Base-by-base conservation (phyloP, 1,140 invertebrate genomes). In the Dysdera silvatica region DNA sequence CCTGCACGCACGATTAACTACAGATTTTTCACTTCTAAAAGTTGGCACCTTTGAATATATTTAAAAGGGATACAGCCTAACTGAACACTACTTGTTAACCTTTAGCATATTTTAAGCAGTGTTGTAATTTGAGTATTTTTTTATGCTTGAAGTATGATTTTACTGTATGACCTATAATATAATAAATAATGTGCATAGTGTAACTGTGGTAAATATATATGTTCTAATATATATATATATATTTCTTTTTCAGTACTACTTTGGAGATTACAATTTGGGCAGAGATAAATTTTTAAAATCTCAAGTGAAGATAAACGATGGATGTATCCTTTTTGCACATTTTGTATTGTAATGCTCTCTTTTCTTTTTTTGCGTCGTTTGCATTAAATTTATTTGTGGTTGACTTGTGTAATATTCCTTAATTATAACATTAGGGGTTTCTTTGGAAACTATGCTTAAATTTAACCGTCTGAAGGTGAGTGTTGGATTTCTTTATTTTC, bases 241-340 rank as follows among this genome's bases (percentile, higher is more conserved):
- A 10, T 55, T 48, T 43, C 58, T 70, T 70, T 78, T 80, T 60
- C 67, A 88, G 83, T 88, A 85, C 67, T 87, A 88, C 64, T 88
- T 88, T 76, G 83, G 93, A 57, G 88, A 98, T 74, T 82, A 87
- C 3, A 98, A 97, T 75, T 80, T 97, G 41, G 83, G 85, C 6
- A 82, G 84, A 65, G 94, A 98, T 72, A 94, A 91, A 73, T 97
- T 96, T 72, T 77, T 97, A 3, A 83, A 84, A 65, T 85, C 89
- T 66, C 84, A 94, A 76, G 83, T 89, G 2, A 86, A 85, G 69
- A 76, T 87, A 63, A 87, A 95, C 69, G 84, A 93, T 69, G 94
- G 94, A 8, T 97, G 92, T 80, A 77, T 75, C 76, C 75, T 76
- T 75, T 69, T n/a, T 35, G 28, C 32, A 31, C 31, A 41, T 23